Conservation (phyloP, 2,797 vertebrate genomes). For the Saxicola maurus region DNA sequence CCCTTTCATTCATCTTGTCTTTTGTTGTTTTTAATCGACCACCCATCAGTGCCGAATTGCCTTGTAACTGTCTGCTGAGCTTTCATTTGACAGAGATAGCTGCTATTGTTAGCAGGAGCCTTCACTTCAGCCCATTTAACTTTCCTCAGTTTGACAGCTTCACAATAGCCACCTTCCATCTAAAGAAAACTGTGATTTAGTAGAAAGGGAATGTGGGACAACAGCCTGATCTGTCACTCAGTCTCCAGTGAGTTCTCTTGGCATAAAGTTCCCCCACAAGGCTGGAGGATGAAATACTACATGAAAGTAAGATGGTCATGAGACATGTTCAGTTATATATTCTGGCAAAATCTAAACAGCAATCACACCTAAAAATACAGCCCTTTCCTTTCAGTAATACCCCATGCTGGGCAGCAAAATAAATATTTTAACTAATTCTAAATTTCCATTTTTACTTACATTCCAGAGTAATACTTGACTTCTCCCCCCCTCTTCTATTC, state of each 20-base stretch:
- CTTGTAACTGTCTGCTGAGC: conserved; percentile 69
- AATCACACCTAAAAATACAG: conserved; percentile 13
- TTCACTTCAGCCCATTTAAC: conserved; percentile 72
- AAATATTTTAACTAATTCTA: conserved; percentile 31
- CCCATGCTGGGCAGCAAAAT: not conserved
- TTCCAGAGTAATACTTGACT: not conserved
- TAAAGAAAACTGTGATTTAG: conserved; percentile 75
- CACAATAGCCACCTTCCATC: conserved; percentile 73
- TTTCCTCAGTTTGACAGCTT: conserved; percentile 73
- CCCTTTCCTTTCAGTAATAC: not conserved
- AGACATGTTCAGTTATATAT: conserved; percentile 19
- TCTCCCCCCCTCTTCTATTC: not conserved
- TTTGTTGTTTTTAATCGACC: conserved; percentile 72
- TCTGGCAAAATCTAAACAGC: conserved; percentile 2
- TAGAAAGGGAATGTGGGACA: conserved; percentile 71
- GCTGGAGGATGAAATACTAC: conserved; percentile 37
- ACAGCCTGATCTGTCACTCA: conserved; percentile 62
- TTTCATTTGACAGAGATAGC: conserved; percentile 73
- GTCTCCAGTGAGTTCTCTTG: conserved; percentile 62
- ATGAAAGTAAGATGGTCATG: conserved; percentile 24
- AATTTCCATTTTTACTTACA: conserved; percentile 8
- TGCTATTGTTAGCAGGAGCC: conserved; percentile 70
- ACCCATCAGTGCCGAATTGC: conserved; percentile 71
- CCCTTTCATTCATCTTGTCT: conserved; percentile 62
- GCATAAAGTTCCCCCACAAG: conserved; percentile 48